Evolutionary conservation across 2,888 invertebrate species (phyloP), one percentile per base, ranked within the genome.

Genomic region (Norana najaformis): DNA sequence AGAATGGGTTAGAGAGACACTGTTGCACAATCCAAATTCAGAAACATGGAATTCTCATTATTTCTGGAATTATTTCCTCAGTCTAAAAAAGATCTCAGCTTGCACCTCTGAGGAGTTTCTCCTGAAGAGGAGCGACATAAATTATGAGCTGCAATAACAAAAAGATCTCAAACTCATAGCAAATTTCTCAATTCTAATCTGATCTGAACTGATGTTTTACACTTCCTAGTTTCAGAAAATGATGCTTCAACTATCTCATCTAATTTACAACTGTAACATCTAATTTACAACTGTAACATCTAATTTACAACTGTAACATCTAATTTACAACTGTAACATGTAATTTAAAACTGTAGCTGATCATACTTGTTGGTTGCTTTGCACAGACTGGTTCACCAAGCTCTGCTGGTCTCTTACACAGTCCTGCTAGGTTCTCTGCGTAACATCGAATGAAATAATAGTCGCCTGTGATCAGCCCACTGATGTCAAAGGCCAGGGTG

Each of bases 361-460:
- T 92, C 92, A 90, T 91, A 94, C 94, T 94, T 90, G 92, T 92
- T 53, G 94, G 93, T 92, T 93, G 93, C 88, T 91, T 92, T 37
- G 92, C 92, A 36, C 83, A 88, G 39, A 92, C 91, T 39, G 92
- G 90, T 82, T 91, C 89, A 1, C 90, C 90, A 6, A 91, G 83
- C 35, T 92, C 92, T 11, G 92, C 92, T 16, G 93, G 91, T 92
- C 93, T 93, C 83, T 94, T 94, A 89, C 94, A 93, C 53, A 93
- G 91, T n/a, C 98, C 98, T 94, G 97, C 97, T 92, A 97, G 96
- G 95, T 98, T 98, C 90, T 97, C 96, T 0, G 98, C 97, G 0
- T 97, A 97, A 18, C 98, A 96, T 90, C 98, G 96, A 95, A 98
- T 97, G 94, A 97, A 97, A 94, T 98, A 98, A 20, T 91, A 90